Percentiles rank a stretch among this genome's conserved stretches.
phyloP scores from a whole-genome alignment of 2,113 vertebrate genomes.

The Clarias magur region DNA sequence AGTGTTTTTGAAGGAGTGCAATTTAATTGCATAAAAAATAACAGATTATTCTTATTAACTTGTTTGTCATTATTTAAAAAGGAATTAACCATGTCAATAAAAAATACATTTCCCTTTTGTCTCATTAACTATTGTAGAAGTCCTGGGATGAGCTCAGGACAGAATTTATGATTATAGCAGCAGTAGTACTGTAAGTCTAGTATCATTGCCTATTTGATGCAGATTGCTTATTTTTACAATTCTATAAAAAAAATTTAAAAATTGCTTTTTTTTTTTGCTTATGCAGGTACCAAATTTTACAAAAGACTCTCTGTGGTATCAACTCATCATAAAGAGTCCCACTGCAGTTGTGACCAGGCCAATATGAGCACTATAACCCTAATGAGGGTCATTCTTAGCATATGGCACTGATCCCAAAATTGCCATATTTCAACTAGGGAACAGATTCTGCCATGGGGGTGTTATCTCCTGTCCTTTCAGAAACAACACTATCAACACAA shows the following conservation, averaged over 20 bases:
- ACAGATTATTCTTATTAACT: too few species aligned
- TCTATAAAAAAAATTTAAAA: background rate
- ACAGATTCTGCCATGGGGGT: constrained; percentile 29
- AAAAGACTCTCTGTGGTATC: background rate
- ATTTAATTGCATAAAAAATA: too few species aligned
- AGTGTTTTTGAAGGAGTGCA: too few species aligned
- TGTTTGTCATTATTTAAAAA: too few species aligned
- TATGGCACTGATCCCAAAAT: constrained; percentile 22
- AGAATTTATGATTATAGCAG: background rate
- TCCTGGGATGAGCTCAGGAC: background rate
- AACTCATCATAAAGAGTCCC: background rate
- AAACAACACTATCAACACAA: constrained; percentile 60
- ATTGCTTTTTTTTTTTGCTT: background rate
- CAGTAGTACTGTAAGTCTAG: too few species aligned
- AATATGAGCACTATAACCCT: background rate
- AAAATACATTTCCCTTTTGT: too few species aligned
- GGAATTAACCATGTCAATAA: too few species aligned
- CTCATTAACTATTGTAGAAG: background rate
- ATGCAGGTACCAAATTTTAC: background rate
- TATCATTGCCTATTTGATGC: background rate
- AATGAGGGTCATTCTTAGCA: constrained; percentile 18
- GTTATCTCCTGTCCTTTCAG: constrained; percentile 62
- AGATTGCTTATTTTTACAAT: background rate
- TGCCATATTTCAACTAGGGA: constrained; percentile 16
- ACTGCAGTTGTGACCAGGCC: background rate